A percentile compares a stretch with the other conserved stretches of the same genome.
phyloP scores from a whole-genome alignment of 2,888 invertebrate genomes.

The Synergus gifuensis region DNA sequence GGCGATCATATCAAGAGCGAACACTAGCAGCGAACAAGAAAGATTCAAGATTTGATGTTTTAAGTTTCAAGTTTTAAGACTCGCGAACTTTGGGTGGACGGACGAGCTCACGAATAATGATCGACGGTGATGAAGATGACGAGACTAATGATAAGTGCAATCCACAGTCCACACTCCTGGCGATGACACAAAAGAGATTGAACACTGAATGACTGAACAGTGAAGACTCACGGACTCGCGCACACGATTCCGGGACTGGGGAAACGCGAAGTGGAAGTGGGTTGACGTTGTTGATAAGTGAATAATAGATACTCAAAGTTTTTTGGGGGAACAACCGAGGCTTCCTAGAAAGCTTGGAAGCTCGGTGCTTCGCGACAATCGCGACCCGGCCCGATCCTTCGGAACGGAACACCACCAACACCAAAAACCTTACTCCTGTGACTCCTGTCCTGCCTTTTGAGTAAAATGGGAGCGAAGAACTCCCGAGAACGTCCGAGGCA shows the following conservation, averaged over 20 bases:
- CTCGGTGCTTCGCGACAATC: conserved; percentile 26
- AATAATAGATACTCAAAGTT: background rate
- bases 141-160: conserved; percentile 9
- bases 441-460: background rate
- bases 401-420: conserved; percentile 15
- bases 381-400: conserved; percentile 19
- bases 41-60: background rate
- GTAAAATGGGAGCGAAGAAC: conserved; percentile 30
- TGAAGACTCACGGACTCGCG: background rate
- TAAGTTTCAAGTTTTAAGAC: background rate
- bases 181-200: conserved; percentile 7
- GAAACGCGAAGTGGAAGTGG: background rate
- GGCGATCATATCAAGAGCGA: conserved; percentile 44
- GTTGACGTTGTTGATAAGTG: conserved; percentile 3
- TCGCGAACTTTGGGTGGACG: conserved; percentile 46
- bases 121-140: conserved; percentile 6
- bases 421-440: background rate
- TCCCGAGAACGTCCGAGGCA: conserved; percentile 14
- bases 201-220: background rate
- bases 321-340: background rate
- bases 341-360: background rate
- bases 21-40: background rate
- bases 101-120: conserved; percentile 38
- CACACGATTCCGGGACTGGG: conserved; percentile 1
- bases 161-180: conserved; percentile 33